Conservation (phyloP, 2,113 vertebrate species). For the Tachysurus vachellii region DNA sequence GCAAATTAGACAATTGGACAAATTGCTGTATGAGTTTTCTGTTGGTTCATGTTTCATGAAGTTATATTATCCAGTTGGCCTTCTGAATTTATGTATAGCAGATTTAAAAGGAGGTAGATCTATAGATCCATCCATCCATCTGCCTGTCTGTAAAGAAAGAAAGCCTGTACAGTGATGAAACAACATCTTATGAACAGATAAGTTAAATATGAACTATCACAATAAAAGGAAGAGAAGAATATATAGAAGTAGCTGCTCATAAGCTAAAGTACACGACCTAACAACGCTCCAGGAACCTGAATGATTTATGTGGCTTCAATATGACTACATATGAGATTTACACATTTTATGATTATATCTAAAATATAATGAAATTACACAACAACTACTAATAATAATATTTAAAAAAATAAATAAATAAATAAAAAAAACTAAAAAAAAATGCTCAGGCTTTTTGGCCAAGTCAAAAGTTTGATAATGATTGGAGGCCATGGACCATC, state of each 20-base stretch:
- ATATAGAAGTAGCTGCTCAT: too few relatives aligned
- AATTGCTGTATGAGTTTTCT: background rate
- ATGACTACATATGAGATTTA: background rate
- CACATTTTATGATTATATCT: background rate
- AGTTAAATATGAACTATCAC: background rate
- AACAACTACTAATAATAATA: too few relatives aligned
- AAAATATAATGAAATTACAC: background rate
- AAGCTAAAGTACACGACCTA: too few relatives aligned
- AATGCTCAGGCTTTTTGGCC: background rate
- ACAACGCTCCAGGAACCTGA: too few relatives aligned
- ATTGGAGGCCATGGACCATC: background rate
- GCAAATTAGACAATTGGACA: too few relatives aligned
- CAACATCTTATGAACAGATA: background rate
- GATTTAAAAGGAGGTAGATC: background rate
- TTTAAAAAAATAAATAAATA: background rate
- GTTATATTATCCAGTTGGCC: background rate
- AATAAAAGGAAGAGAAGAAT: background rate
- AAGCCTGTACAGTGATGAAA: background rate
- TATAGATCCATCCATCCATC: too few relatives aligned
- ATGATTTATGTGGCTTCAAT: background rate
- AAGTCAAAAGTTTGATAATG: background rate
- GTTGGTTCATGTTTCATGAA: background rate
- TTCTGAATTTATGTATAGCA: constrained; percentile 9
- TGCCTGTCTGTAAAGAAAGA: background rate
- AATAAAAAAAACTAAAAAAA: background rate